Base-by-base conservation (phyloP, 2,797 vertebrate species). In the Sphenopsis melanotis region DNA sequence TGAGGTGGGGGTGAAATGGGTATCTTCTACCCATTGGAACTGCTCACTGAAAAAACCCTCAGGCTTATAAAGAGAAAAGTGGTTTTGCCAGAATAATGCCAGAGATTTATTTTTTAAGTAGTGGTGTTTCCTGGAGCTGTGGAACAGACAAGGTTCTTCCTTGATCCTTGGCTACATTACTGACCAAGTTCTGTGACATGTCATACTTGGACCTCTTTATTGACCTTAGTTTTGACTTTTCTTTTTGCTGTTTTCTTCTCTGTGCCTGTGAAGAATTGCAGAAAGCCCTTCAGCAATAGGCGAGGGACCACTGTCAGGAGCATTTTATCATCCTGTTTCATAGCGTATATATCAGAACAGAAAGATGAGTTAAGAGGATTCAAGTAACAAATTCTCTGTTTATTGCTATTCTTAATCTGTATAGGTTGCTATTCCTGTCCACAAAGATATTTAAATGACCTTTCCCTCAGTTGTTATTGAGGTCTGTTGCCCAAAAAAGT, bases 1-100 rank as follows among this genome's bases (percentile, higher is more conserved):
- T 13, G 11, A 29, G 11, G 4, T 18, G 24, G 12, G 26, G 10
- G 37, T 3, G 10, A 44, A 49, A 32, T 3, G 1, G 9, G 4
- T 23, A 24, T 64, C 21, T 90, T 69, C 63, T 53, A 56, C 41
- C 60, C 17, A 79, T 4, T 80, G 20, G 42, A 84, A 50, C 37
- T 50, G 7, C 12, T 64, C 32, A 49, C 23, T 44, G 29, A 60
- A 46, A 84, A 92, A 63, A 34, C 12, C 8, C 26, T 60, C 46
- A 50, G 49, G 39, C 3, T 80, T 80, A 60, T 10, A 53, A 87
- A 64, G 8, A 50, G 4, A 60, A 52, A 82, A 52, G 21, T 22
- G 9, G 1, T 18, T 88, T 90, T 72, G 21, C 47, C 63, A 63
- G 36, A 72, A 21, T 13, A 82, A 68, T 71, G 36, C 6, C 9